Percentiles rank a stretch among this genome's conserved stretches.
Evolutionary conservation across 2,113 vertebrate species (phyloP).

Genomic region (Colinus virginianus): DNA sequence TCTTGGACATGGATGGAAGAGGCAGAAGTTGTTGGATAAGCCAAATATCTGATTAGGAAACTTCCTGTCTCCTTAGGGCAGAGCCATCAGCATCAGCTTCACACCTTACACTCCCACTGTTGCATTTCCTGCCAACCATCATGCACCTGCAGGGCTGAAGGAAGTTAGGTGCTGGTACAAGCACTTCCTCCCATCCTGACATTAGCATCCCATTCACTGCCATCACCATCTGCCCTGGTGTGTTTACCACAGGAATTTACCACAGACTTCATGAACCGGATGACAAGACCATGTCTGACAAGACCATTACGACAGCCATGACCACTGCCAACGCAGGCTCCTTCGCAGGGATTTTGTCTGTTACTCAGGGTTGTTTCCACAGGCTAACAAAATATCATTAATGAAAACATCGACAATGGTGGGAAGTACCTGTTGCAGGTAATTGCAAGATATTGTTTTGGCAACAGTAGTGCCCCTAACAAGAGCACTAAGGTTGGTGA

Average conservation of each 20-base stretch:
- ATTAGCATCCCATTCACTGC: background rate
- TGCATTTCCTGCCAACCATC: constrained; percentile 14
- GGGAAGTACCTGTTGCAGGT: background rate
- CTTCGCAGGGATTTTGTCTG: background rate
- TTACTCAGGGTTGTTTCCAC: background rate
- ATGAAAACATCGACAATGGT: background rate
- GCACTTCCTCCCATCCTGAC: background rate
- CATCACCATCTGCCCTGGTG: background rate
- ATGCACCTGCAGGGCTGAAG: background rate
- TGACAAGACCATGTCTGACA: background rate
- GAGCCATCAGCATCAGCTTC: background rate
- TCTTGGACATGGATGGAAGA: background rate
- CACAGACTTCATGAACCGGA: background rate
- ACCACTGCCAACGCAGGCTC: background rate
- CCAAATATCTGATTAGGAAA: background rate
- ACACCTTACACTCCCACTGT: background rate
- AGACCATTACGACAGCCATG: background rate
- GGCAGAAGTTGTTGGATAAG: background rate
- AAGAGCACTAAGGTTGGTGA: background rate
- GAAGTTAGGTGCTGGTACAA: background rate
- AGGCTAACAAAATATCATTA: background rate
- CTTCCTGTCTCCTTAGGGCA: background rate
- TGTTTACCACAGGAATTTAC: background rate
- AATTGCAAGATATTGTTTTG: background rate
- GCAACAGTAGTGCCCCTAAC: background rate